These are phyloP conservation scores for Tupaia tana DNA, from an alignment of 2,113 vertebrate genomes.

Conservation along the genomic window DNA sequence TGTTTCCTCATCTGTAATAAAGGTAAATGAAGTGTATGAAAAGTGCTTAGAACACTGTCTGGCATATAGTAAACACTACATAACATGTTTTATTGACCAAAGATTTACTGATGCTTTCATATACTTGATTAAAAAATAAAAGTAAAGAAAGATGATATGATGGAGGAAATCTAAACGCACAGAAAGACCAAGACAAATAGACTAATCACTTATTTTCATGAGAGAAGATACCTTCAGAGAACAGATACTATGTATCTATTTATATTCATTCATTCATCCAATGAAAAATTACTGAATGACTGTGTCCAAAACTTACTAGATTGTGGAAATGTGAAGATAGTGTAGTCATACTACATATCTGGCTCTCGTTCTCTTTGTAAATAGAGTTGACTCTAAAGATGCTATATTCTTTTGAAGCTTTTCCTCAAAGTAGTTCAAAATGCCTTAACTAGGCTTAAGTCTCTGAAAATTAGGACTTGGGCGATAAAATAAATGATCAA, in stretches of 20 bases:
- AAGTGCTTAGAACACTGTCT: too few relatives aligned
- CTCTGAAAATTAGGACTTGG: not conserved
- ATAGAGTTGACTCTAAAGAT: not conserved
- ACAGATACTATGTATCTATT: not conserved
- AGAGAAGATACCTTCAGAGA: not conserved
- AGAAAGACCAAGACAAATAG: not conserved
- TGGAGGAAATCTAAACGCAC: too few relatives aligned
- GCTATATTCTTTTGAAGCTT: not conserved
- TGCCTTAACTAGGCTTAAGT: not conserved
- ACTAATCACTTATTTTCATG: not conserved
- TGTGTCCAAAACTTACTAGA: not conserved
- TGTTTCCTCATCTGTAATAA: too few relatives aligned
- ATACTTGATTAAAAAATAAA: not conserved
- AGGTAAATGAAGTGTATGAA: too few relatives aligned
- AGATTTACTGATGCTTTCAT: too few relatives aligned
- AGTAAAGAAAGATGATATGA: not conserved
- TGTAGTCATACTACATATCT: not conserved
- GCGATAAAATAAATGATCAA: not conserved
- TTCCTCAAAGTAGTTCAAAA: constrained; percentile 28
- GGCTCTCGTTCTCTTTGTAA: not conserved
- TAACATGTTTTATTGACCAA: too few relatives aligned
- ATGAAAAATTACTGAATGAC: not conserved
- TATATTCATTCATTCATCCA: not conserved
- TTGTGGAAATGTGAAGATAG: not conserved
- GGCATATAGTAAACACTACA: too few relatives aligned